A percentile compares a stretch with the other conserved stretches of the same genome.
phyloP scores from a whole-genome alignment of 1,140 invertebrate genomes.

The Phymastichus coffea region DNA sequence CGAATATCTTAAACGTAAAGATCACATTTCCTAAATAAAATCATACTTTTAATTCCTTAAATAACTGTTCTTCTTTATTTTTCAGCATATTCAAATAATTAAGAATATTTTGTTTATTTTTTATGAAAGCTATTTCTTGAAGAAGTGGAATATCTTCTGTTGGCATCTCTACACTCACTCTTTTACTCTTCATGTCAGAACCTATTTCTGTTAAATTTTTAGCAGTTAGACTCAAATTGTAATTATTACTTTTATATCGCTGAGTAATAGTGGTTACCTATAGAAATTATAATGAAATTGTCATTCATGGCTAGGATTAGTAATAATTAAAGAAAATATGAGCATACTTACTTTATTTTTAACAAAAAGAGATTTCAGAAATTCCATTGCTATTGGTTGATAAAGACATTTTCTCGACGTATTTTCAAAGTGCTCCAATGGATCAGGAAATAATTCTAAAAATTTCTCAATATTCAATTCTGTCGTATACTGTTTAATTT shows the following conservation, averaged over 20 bases:
- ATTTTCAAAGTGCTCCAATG: conserved; percentile 54
- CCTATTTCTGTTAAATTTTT: conserved; percentile 20
- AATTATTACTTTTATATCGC: conserved; percentile 27
- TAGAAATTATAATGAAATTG: not conserved
- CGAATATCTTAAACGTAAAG: conserved; percentile 22
- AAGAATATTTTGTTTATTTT: conserved; percentile 51
- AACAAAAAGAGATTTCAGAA: conserved; percentile 43
- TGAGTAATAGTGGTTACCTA: conserved; percentile 31
- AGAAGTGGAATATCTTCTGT: conserved; percentile 47
- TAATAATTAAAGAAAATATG: not conserved
- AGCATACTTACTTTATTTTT: conserved; percentile 29
- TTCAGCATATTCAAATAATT: conserved; percentile 44
- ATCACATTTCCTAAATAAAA: not conserved
- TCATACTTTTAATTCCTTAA: conserved; percentile 39
- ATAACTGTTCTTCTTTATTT: conserved; percentile 39
- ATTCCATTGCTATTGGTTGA: conserved; percentile 39
- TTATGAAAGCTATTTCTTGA: conserved; percentile 56
- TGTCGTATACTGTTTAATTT: conserved; percentile 47
- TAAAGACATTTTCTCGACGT: conserved; percentile 40
- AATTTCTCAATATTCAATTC: conserved; percentile 57
- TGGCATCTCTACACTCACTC: conserved; percentile 23
- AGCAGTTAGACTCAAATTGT: conserved; percentile 41
- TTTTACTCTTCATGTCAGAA: conserved; percentile 34
- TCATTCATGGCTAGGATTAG: not conserved
- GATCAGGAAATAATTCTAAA: conserved; percentile 59